Conservation (phyloP, 1,140 invertebrate species). For the Sipha flava region DNA sequence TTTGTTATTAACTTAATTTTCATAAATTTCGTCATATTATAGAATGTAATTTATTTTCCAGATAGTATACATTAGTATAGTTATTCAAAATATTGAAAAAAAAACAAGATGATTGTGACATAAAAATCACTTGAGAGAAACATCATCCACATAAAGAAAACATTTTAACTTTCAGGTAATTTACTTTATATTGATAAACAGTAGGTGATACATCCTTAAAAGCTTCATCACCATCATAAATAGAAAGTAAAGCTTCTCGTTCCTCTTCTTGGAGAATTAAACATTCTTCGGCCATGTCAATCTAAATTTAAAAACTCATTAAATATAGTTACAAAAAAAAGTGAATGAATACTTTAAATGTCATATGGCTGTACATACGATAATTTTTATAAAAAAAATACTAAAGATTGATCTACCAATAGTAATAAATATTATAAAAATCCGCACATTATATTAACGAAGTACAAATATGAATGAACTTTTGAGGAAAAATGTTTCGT, state of each 20-base stretch:
- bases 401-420: no score
- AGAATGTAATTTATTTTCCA: no score
- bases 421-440: no score
- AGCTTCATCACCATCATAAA: slow-evolving; percentile 83
- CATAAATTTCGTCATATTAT: no score
- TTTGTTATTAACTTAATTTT: no score
- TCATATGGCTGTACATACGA: background rate
- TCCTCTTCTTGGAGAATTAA: slow-evolving; percentile 73
- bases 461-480: background rate
- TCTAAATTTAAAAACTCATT: background rate
- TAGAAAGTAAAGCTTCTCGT: slow-evolving; percentile 79
- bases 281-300: slow-evolving; percentile 3
- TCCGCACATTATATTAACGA: no score
- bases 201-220: slow-evolving; percentile 72
- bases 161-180: background rate
- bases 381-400: background rate
- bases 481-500: background rate
- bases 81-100: no score
- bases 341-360: background rate
- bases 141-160: no score
- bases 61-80: no score
- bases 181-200: slow-evolving; percentile 85
- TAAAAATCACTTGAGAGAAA: no score
- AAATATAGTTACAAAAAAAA: background rate
- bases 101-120: no score